A percentile compares a stretch with the other conserved stretches of the same genome.
Evolutionary conservation across 2,888 invertebrate species (phyloP).

Genomic region (Dyspetes luteomarginatus): DNA sequence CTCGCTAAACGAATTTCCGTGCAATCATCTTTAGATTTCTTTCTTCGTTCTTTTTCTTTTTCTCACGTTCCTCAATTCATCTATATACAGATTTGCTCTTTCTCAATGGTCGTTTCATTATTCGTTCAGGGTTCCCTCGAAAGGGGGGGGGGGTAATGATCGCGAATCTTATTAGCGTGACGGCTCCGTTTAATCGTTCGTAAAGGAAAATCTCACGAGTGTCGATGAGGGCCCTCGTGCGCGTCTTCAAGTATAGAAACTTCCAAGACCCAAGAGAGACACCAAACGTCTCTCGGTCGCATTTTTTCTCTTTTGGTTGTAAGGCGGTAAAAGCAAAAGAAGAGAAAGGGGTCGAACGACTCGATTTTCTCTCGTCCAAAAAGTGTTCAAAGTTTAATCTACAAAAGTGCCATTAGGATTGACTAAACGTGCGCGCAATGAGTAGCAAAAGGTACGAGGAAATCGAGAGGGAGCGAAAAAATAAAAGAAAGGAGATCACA

Average conservation of each 20-base stretch:
- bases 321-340: neutral
- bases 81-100: constrained; percentile 8
- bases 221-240: no score
- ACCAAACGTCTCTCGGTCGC: constrained; percentile 21
- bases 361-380: constrained; percentile 68
- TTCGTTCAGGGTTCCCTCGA: neutral
- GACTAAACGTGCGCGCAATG: constrained; percentile 73
- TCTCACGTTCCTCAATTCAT: neutral
- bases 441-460: constrained; percentile 18
- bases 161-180: constrained; percentile 56
- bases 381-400: constrained; percentile 79
- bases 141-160: constrained; percentile 28
- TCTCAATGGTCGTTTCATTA: constrained; percentile 21
- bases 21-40: neutral
- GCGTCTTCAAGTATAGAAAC: constrained; percentile 30
- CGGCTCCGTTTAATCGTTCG: constrained; percentile 58
- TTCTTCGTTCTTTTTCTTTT: neutral
- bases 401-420: constrained; percentile 77
- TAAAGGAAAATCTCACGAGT: constrained; percentile 32
- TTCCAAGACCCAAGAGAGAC: constrained; percentile 7
- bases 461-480: constrained; percentile 20
- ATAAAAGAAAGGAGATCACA: constrained; percentile 44
- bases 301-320: constrained; percentile 41
- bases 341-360: constrained; percentile 31
- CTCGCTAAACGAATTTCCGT: constrained; percentile 37